Evolutionary conservation across 1,140 invertebrate species (phyloP).

Genomic region (Heliconius melpomene): DNA sequence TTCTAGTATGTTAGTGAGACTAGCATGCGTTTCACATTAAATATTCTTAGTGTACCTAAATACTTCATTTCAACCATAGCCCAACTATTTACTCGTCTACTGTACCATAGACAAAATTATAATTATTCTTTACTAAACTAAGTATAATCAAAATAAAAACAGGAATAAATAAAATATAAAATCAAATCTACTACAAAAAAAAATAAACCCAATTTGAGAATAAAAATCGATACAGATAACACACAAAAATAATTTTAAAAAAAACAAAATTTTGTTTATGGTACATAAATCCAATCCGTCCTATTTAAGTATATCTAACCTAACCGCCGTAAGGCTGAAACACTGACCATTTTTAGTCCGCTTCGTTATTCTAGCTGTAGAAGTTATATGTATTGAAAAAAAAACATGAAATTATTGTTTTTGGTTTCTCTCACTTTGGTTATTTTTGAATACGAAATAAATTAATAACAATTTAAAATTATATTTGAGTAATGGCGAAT

Average conservation of each 20-base stretch:
- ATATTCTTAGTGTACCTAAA: slow-evolving; percentile 61
- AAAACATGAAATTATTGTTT: slow-evolving; percentile 37
- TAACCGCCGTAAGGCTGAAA: slow-evolving; percentile 40
- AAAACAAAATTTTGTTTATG: slow-evolving; percentile 45
- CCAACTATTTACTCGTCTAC: slow-evolving; percentile 58
- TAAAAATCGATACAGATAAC: not conserved
- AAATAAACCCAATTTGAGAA: not conserved
- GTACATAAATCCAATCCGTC: slow-evolving; percentile 45
- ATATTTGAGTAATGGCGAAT: not conserved
- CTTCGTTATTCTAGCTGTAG: slow-evolving; percentile 48
- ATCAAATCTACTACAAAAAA: not conserved
- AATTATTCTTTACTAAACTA: not conserved
- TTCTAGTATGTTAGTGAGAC: slow-evolving; percentile 68
- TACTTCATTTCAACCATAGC: slow-evolving; percentile 67
- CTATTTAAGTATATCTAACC: slow-evolving; percentile 42
- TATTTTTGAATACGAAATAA: not conserved
- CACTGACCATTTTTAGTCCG: slow-evolving; percentile 43
- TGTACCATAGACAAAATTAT: slow-evolving; percentile 57
- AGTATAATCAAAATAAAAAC: not conserved
- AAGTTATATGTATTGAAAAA: slow-evolving; percentile 39
- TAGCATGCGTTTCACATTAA: slow-evolving; percentile 69
- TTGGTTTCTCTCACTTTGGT: slow-evolving; percentile 12
- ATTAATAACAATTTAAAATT: not conserved
- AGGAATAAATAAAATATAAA: not conserved
- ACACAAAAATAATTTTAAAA: too few species aligned